Evolutionary conservation across 2,888 invertebrate genomes (phyloP).

Genomic region (Andrena bicolor): DNA sequence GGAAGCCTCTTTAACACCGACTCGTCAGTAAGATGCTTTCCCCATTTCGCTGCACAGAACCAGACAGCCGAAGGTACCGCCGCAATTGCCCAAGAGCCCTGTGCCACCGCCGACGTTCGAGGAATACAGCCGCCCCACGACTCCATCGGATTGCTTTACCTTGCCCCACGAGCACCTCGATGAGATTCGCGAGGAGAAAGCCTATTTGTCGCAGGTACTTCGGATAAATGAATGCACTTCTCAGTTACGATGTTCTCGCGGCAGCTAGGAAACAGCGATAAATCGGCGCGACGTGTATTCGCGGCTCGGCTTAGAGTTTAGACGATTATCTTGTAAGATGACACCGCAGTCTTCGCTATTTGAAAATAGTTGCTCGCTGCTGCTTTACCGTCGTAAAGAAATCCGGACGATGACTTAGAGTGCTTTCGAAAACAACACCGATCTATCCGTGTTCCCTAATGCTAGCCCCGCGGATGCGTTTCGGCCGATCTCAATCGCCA

Average conservation of each 20-base stretch:
- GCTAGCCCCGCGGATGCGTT: background rate
- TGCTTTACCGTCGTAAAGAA: background rate
- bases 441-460: background rate
- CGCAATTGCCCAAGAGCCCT: conserved; percentile 83
- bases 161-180: conserved; percentile 81
- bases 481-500: conserved; percentile 13
- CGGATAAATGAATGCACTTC: background rate
- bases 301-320: conserved; percentile 5
- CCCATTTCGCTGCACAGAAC: conserved; percentile 41
- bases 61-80: conserved; percentile 73
- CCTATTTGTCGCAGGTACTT: conserved; percentile 82
- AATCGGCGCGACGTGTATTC: background rate
- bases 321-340: background rate
- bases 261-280: background rate
- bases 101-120: conserved; percentile 76
- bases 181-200: conserved; percentile 82
- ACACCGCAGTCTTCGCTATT: background rate
- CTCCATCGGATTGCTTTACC: conserved; percentile 72
- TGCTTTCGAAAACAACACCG: background rate
- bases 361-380: conserved; percentile 6
- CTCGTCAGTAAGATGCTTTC: conserved; percentile 29
- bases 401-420: background rate
- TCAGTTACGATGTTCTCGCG: background rate
- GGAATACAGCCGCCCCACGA: conserved; percentile 70
- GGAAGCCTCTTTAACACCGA: background rate